A percentile compares a stretch with the other conserved stretches of the same genome.
Evolutionary conservation across 2,113 vertebrate species (phyloP).

Genomic region (Phycodurus eques): DNA sequence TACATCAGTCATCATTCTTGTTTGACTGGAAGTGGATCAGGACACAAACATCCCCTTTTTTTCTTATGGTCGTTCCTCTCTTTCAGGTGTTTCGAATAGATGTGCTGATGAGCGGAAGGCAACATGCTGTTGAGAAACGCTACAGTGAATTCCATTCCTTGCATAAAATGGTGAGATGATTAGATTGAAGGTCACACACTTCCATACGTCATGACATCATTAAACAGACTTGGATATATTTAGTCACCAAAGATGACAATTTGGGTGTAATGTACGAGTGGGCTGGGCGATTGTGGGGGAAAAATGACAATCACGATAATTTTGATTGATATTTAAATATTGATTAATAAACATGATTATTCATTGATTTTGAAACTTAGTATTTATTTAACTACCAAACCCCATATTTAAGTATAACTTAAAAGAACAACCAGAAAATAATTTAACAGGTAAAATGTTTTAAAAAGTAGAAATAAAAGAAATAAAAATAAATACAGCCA

Average conservation of each 20-base stretch:
- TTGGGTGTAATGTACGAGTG: neutral
- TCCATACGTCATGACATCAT: neutral
- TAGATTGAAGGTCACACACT: neutral
- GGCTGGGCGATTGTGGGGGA: too few relatives aligned
- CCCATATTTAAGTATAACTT: too few relatives aligned
- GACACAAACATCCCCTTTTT: slow-evolving; percentile 16
- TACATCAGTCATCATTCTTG: neutral
- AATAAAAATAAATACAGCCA: too few relatives aligned
- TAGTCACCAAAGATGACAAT: neutral
- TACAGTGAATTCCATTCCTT: slow-evolving; percentile 97
- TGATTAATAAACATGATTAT: too few relatives aligned
- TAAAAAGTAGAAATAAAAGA: too few relatives aligned
- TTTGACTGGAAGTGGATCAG: neutral
- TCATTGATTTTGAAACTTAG: too few relatives aligned
- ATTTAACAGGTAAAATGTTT: too few relatives aligned
- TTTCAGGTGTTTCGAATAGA: slow-evolving; percentile 96
- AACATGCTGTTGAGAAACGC: slow-evolving; percentile 93
- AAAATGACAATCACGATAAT: too few relatives aligned
- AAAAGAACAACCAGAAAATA: too few relatives aligned
- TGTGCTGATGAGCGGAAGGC: slow-evolving; percentile 89
- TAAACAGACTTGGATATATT: neutral
- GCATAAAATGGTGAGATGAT: slow-evolving; percentile 90
- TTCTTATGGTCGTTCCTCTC: slow-evolving; percentile 27
- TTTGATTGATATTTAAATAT: too few relatives aligned
- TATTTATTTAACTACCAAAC: too few relatives aligned